Conservation (phyloP, 2,113 vertebrate species). For the Mesembrinibis cayennensis region DNA sequence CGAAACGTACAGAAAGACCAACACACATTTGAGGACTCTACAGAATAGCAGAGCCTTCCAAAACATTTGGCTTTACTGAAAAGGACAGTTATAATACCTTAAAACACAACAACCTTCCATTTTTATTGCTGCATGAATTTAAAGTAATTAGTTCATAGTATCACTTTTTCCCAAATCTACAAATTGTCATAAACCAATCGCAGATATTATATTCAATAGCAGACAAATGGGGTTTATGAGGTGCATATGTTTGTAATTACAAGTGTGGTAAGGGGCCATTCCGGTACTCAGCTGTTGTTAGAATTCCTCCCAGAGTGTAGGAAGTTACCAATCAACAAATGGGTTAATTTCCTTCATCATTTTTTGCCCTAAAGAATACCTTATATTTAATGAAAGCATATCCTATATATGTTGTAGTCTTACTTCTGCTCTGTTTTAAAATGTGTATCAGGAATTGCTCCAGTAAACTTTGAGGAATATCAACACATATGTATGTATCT, state of each 20-base stretch:
- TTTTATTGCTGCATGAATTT: slow-evolving; percentile 10
- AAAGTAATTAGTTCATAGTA: background rate
- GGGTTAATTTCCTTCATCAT: background rate
- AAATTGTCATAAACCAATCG: background rate
- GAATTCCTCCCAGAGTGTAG: background rate
- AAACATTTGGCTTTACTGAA: background rate
- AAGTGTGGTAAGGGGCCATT: background rate
- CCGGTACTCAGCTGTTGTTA: background rate
- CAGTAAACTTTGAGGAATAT: background rate
- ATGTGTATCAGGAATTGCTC: background rate
- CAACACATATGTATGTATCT: background rate
- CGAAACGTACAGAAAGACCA: background rate
- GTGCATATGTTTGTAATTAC: background rate
- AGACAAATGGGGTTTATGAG: background rate
- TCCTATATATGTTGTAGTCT: background rate
- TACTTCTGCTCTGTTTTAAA: background rate
- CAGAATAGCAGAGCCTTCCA: background rate
- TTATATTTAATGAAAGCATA: background rate
- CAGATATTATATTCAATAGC: background rate
- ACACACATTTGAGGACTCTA: background rate
- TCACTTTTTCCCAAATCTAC: background rate
- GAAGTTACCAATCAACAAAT: background rate
- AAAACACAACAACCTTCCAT: background rate
- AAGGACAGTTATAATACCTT: background rate
- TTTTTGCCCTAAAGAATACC: background rate